Evolutionary conservation across 2,888 invertebrate species (phyloP).

Genomic region (Noctuana brunneofusca): DNA sequence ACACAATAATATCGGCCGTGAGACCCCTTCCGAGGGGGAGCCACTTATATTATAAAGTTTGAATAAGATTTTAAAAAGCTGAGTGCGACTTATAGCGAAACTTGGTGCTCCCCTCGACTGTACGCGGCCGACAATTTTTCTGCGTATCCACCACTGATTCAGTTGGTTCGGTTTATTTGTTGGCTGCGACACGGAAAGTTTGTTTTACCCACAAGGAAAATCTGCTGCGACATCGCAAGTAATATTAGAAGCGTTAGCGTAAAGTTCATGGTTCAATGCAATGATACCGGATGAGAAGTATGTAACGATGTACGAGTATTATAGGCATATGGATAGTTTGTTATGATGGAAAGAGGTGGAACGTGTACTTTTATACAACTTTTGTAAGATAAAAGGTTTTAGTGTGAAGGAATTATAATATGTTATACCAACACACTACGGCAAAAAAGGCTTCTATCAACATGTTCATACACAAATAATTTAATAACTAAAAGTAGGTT

Average conservation of each 20-base stretch:
- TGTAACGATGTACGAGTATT: no score
- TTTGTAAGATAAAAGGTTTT: no score
- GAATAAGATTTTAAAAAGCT: constrained; percentile 81
- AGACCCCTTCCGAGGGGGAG: constrained; percentile 56
- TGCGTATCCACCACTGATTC: constrained; percentile 24
- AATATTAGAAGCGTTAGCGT: not conserved
- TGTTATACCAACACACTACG: no score
- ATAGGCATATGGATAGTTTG: no score
- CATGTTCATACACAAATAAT: no score
- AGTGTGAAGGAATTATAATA: no score
- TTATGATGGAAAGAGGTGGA: no score
- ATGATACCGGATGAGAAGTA: no score
- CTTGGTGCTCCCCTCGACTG: constrained; percentile 43
- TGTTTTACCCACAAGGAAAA: constrained; percentile 18
- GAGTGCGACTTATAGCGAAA: constrained; percentile 61
- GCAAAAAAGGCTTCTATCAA: no score
- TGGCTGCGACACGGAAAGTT: constrained; percentile 27
- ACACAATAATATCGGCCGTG: constrained; percentile 73
- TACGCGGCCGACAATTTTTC: constrained; percentile 30
- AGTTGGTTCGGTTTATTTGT: constrained; percentile 25
- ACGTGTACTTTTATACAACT: no score
- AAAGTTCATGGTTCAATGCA: not conserved
- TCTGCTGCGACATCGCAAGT: not conserved
- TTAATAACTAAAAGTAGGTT: no score
- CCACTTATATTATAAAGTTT: constrained; percentile 80